These are phyloP conservation scores for Parazoanthus darwini DNA, from an alignment of 92 coral and sea anemone species.

Conservation along the genomic window DNA sequence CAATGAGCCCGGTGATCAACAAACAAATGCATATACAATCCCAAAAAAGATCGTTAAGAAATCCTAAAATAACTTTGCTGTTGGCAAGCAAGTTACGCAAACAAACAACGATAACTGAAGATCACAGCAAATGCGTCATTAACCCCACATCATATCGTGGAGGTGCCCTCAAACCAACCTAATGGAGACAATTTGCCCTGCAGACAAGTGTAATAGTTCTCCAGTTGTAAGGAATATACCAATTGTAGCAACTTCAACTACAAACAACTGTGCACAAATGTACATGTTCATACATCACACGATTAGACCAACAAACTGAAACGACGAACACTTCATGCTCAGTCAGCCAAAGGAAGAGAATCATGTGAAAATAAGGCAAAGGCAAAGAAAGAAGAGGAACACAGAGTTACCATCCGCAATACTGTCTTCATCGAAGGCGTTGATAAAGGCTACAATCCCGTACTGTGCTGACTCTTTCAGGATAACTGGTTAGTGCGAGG, in stretches of 20 bases:
- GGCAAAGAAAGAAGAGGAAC: neutral
- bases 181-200: neutral
- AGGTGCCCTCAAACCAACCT: neutral
- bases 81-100: neutral
- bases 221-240: neutral
- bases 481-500: conserved; percentile 11
- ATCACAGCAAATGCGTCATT: too few species aligned
- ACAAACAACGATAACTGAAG: neutral
- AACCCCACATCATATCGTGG: neutral
- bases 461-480: conserved; percentile 18
- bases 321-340: neutral
- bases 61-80: neutral
- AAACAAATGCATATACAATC: neutral
- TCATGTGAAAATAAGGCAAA: neutral
- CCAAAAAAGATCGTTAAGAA: neutral
- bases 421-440: conserved; percentile 29
- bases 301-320: neutral
- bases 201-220: too few species aligned
- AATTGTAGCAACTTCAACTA: neutral
- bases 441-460: conserved; percentile 5
- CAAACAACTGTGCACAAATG: neutral
- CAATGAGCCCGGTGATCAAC: neutral
- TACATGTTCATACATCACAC: neutral
- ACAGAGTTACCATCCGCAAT: conserved; percentile 21
- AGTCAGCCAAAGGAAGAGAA: neutral